Conservation (phyloP, 1,140 invertebrate genomes). For the Temnothorax nylanderi region DNA sequence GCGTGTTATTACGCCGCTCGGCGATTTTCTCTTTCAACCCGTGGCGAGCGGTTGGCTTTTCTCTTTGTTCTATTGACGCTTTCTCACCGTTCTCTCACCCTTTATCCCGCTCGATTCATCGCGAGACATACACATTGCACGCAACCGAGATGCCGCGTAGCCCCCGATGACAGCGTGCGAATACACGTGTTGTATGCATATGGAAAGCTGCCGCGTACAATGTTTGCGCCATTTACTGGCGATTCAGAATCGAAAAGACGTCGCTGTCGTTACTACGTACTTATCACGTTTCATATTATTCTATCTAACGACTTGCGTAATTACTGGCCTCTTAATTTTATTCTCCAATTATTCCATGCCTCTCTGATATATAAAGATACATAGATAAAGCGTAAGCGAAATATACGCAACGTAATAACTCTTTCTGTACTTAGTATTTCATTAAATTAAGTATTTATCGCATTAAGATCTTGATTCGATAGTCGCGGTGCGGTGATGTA, state of each 20-base stretch:
- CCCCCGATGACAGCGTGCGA: conserved; percentile 52
- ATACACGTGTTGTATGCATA: conserved; percentile 36
- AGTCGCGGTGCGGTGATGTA: neutral
- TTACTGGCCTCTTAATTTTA: neutral
- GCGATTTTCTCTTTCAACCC: conserved; percentile 50
- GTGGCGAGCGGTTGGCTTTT: conserved; percentile 48
- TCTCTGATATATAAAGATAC: neutral
- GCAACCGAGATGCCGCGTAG: conserved; percentile 27
- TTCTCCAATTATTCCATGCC: neutral
- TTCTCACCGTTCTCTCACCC: conserved; percentile 51
- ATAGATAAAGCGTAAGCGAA: neutral
- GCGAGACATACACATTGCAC: conserved; percentile 45
- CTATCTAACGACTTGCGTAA: neutral
- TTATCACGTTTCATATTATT: neutral
- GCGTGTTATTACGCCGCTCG: conserved; percentile 32
- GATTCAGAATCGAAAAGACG: conserved; percentile 21
- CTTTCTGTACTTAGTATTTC: neutral
- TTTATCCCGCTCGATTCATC: conserved; percentile 53
- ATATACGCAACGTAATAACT: neutral
- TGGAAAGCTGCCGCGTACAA: conserved; percentile 15
- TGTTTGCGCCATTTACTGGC: conserved; percentile 1
- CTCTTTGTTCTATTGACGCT: conserved; percentile 58
- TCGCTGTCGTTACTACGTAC: neutral
- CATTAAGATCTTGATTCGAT: neutral
- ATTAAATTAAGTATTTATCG: conserved; percentile 27